These are phyloP conservation scores for human DNA, from an alignment of 2,113 vertebrate species.

Conservation along the genomic window DNA sequence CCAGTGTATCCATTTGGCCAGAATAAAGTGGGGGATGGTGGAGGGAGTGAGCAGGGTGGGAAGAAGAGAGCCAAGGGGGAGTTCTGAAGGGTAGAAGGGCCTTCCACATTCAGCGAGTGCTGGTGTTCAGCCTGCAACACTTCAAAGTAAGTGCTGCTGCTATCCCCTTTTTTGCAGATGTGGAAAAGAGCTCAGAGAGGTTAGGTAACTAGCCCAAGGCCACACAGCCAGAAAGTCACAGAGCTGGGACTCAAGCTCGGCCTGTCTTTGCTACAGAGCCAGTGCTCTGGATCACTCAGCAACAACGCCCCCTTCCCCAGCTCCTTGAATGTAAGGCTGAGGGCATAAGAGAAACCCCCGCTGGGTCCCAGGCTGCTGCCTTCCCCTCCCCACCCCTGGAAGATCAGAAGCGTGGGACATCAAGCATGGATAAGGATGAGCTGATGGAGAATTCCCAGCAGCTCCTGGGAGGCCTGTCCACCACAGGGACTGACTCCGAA, in stretches of 20 bases:
- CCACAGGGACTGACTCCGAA: background rate
- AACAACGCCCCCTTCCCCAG: background rate
- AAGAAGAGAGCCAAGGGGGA: background rate
- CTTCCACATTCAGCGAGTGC: accelerated
- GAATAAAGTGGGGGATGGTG: background rate
- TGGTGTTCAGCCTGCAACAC: background rate
- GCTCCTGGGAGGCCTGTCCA: background rate
- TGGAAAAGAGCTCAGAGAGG: slow-evolving; percentile 17
- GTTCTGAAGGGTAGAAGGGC: background rate
- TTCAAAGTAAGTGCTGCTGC: background rate
- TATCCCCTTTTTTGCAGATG: background rate
- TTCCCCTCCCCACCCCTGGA: background rate
- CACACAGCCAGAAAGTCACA: slow-evolving; percentile 27
- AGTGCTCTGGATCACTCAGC: too few species aligned
- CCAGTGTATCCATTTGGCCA: background rate
- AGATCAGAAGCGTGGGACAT: background rate
- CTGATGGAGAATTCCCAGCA: background rate
- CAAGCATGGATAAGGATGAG: background rate
- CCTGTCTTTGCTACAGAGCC: background rate
- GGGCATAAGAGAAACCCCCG: background rate
- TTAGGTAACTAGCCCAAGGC: background rate
- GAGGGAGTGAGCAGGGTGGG: too few species aligned
- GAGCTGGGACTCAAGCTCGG: background rate
- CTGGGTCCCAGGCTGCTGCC: background rate
- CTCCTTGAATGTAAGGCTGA: background rate